These are phyloP conservation scores for Drosophila pseudotalamancana DNA, from an alignment of 2,888 invertebrate genomes.

Conservation along the genomic window DNA sequence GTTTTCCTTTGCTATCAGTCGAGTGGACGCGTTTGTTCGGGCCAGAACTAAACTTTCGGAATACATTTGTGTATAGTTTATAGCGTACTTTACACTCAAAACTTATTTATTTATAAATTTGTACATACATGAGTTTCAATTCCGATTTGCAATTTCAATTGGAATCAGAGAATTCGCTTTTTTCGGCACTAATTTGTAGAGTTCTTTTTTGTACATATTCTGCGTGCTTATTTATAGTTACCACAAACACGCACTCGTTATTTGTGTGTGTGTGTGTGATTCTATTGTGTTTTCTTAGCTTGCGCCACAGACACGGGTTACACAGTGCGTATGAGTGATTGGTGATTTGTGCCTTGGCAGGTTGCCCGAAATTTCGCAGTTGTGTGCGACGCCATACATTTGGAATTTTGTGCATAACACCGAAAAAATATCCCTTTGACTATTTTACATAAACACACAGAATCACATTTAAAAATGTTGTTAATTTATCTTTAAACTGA, in stretches of 20 bases:
- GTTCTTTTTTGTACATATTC: constrained; percentile 28
- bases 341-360: constrained; percentile 71
- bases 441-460: constrained; percentile 51
- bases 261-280: constrained; percentile 20
- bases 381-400: constrained; percentile 58
- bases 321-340: constrained; percentile 69
- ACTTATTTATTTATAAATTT: constrained; percentile 60
- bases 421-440: constrained; percentile 38
- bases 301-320: constrained; percentile 58
- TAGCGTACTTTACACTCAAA: constrained; percentile 26
- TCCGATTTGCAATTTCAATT: constrained; percentile 58
- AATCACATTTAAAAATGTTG: constrained; percentile 10
- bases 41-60: constrained; percentile 43
- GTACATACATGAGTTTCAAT: constrained; percentile 29
- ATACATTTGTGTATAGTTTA: constrained; percentile 20
- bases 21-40: constrained; percentile 49
- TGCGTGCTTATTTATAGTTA: constrained; percentile 46
- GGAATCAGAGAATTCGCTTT: constrained; percentile 24
- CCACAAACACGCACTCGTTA: constrained; percentile 3
- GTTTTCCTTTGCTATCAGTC: constrained; percentile 64
- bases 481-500: constrained; percentile 38
- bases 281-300: constrained; percentile 65
- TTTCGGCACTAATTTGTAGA: constrained; percentile 17
- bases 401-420: constrained; percentile 17
- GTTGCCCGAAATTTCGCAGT: constrained; percentile 78